Percentiles rank a stretch among this genome's conserved stretches.
Evolutionary conservation across 2,113 vertebrate species (phyloP).

Genomic region (Peucedramus taeniatus): DNA sequence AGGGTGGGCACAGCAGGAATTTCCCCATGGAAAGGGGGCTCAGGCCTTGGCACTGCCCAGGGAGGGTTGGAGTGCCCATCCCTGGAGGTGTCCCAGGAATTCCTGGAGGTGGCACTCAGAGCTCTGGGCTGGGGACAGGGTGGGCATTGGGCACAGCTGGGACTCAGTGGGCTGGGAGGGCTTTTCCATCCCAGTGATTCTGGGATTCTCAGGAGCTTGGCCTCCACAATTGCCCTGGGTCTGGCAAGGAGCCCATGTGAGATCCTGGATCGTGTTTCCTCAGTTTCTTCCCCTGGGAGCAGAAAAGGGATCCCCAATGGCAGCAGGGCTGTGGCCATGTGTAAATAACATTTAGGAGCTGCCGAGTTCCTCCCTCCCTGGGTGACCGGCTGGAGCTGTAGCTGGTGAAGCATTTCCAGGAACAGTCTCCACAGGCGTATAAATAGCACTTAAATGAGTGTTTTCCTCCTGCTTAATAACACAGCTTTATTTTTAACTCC

Average conservation of each 20-base stretch:
- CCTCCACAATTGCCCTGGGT: too few species aligned
- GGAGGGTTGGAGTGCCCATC: not conserved
- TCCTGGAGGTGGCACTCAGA: not conserved
- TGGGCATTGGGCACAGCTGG: not conserved
- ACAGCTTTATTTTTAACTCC: not conserved
- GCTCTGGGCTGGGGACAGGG: not conserved
- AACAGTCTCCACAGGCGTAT: not conserved
- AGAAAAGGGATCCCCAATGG: rapidly evolving
- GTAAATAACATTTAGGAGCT: not conserved
- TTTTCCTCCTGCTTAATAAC: not conserved
- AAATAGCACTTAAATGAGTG: not conserved
- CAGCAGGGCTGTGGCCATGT: rapidly evolving
- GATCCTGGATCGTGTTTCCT: rapidly evolving
- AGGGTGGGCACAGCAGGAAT: not conserved
- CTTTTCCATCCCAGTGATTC: rapidly evolving
- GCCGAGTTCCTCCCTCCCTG: not conserved
- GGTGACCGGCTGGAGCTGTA: not conserved
- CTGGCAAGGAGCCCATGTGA: not conserved
- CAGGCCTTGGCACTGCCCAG: not conserved
- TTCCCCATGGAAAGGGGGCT: not conserved
- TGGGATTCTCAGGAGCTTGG: not conserved
- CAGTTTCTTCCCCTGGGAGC: not conserved
- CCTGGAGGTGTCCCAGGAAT: not conserved
- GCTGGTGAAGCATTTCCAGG: not conserved
- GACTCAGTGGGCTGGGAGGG: rapidly evolving